These are phyloP conservation scores for Drosophila oshimai DNA, from an alignment of 1,140 invertebrate genomes.

Conservation along the genomic window DNA sequence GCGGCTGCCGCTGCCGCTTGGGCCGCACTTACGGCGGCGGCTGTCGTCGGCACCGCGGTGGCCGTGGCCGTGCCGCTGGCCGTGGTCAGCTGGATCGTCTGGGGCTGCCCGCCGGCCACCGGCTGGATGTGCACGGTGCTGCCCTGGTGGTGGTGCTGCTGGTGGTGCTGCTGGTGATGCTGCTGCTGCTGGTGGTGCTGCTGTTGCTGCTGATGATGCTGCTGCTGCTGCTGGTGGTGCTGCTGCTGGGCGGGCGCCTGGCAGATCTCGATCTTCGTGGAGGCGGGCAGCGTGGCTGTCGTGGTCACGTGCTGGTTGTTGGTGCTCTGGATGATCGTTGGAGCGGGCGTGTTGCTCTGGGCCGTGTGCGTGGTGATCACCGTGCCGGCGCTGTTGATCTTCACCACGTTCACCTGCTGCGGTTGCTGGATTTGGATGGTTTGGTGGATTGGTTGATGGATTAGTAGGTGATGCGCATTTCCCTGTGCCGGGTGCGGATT, in stretches of 20 bases:
- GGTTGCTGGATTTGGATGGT: constrained; percentile 56
- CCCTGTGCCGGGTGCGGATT: not conserved
- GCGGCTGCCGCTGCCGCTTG: constrained; percentile 37
- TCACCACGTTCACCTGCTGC: constrained; percentile 83
- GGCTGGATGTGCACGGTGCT: constrained; percentile 66
- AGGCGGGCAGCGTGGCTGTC: constrained; percentile 73
- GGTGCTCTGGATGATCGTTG: constrained; percentile 79
- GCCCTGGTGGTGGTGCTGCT: constrained; percentile 2
- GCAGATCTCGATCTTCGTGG: constrained; percentile 80
- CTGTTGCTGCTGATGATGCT: constrained; percentile 66
- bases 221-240: constrained; percentile 59
- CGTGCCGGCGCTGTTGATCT: constrained; percentile 80
- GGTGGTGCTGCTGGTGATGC: constrained; percentile 32
- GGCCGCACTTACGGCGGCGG: constrained; percentile 81
- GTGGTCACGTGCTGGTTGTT: constrained; percentile 82
- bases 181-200: constrained; percentile 77
- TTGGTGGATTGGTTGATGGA: constrained; percentile 3
- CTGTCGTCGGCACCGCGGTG: constrained; percentile 81
- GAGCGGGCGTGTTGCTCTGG: constrained; percentile 68
- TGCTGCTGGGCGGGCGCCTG: constrained; percentile 65
- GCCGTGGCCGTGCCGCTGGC: constrained; percentile 68
- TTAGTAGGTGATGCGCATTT: constrained; percentile 9
- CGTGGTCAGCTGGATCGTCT: constrained; percentile 65
- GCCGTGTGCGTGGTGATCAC: constrained; percentile 78
- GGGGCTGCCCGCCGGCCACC: constrained; percentile 50